Evolutionary conservation across 2,888 invertebrate species (phyloP).

Genomic region (Blastobasis adustella): DNA sequence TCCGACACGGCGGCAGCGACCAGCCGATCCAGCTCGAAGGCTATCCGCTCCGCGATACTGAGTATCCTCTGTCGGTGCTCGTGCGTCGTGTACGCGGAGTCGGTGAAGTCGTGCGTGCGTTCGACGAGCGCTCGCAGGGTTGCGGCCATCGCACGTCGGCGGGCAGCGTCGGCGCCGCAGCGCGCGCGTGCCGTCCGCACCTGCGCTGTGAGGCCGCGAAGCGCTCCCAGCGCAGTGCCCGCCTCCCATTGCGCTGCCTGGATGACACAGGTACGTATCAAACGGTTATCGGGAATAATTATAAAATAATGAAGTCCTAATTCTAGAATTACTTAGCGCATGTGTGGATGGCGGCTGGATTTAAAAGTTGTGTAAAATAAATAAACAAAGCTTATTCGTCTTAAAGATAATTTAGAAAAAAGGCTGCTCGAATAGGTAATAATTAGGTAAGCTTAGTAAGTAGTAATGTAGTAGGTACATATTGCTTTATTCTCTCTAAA

Average conservation of each 20-base stretch:
- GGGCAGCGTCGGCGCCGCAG: constrained; percentile 79
- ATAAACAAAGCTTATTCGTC: no score
- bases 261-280: neutral
- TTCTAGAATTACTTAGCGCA: no score
- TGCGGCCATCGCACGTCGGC: constrained; percentile 86
- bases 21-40: constrained; percentile 93
- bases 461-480: no score
- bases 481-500: no score
- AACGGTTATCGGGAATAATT: no score
- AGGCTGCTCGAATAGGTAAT: no score
- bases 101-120: constrained; percentile 98
- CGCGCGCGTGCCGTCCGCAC: constrained; percentile 85
- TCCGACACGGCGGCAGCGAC: constrained; percentile 89
- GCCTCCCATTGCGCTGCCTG: constrained; percentile 70
- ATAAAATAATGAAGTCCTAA: no score
- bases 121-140: constrained; percentile 95
- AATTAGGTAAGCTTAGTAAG: no score
- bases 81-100: constrained; percentile 98
- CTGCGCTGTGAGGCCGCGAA: constrained; percentile 89
- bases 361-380: no score
- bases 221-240: constrained; percentile 86
- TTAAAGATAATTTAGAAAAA: no score
- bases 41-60: constrained; percentile 90
- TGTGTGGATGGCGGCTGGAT: no score
- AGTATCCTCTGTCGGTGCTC: constrained; percentile 97